Conservation (phyloP, 2,113 vertebrate species). For the Dendropsophus ebraccatus region DNA sequence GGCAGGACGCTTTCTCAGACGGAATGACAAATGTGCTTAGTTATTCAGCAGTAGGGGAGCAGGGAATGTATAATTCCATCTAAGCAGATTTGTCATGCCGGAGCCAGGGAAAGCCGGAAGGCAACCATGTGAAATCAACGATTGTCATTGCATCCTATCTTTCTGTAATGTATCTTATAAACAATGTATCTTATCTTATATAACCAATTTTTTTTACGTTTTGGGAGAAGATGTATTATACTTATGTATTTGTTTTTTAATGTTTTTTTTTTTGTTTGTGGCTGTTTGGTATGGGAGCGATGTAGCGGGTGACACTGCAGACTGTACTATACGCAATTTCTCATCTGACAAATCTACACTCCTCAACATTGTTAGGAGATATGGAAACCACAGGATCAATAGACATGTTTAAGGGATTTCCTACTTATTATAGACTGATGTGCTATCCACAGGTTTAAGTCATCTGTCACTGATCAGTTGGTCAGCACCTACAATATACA, state of each 20-base stretch:
- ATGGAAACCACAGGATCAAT: no score
- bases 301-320: background rate
- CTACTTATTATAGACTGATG: no score
- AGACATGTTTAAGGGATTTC: no score
- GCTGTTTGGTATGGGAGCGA: background rate
- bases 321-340: background rate
- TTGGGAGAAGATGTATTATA: background rate
- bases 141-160: background rate
- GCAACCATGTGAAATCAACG: background rate
- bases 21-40: no score
- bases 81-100: background rate
- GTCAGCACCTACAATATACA: no score
- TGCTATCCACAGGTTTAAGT: no score
- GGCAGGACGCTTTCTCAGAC: no score
- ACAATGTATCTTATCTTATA: no score
- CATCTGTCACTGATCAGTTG: no score
- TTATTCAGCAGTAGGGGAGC: background rate
- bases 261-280: no score
- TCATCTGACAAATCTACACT: background rate
- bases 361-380: no score
- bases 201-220: background rate
- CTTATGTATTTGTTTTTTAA: no score
- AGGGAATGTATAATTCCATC: background rate
- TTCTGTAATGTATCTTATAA: background rate
- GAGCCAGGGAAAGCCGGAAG: background rate